Evolutionary conservation across 2,888 invertebrate species (phyloP).

Genomic region (Cataglyphis albicans): DNA sequence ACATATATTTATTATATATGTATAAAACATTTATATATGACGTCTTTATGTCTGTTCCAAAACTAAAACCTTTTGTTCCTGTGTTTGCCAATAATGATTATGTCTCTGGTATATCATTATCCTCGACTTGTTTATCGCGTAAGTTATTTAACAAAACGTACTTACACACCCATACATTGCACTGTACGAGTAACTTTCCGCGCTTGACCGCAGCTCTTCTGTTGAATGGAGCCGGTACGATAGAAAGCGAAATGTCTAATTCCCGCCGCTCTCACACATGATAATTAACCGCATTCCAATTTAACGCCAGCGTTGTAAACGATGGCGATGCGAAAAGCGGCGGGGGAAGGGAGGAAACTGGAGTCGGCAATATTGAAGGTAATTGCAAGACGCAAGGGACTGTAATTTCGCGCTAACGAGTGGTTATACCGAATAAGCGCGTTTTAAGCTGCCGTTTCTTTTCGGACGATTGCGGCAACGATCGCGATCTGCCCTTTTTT

Average conservation of each 20-base stretch:
- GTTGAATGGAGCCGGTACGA: slow-evolving; percentile 23
- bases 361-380: slow-evolving; percentile 45
- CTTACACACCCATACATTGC: background rate
- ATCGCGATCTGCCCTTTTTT: background rate
- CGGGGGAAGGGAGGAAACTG: background rate
- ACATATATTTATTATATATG: background rate
- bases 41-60: background rate
- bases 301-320: slow-evolving; percentile 45
- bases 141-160: background rate
- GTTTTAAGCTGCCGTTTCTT: slow-evolving; percentile 41
- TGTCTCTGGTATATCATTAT: background rate
- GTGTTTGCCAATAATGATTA: background rate
- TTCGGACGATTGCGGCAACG: background rate
- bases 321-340: slow-evolving; percentile 9
- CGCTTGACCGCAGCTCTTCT: slow-evolving; percentile 1
- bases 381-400: slow-evolving; percentile 42
- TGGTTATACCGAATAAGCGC: slow-evolving; percentile 29
- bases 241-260: slow-evolving; percentile 54
- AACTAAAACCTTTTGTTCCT: background rate
- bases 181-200: background rate
- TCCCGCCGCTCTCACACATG: slow-evolving; percentile 31
- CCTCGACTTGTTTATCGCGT: background rate
- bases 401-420: slow-evolving; percentile 48
- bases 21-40: background rate
- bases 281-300: slow-evolving; percentile 56